Percentiles rank a stretch among this genome's conserved stretches.
Conservation (phyloP, 2,113 vertebrate species). For the Charina bottae region DNA sequence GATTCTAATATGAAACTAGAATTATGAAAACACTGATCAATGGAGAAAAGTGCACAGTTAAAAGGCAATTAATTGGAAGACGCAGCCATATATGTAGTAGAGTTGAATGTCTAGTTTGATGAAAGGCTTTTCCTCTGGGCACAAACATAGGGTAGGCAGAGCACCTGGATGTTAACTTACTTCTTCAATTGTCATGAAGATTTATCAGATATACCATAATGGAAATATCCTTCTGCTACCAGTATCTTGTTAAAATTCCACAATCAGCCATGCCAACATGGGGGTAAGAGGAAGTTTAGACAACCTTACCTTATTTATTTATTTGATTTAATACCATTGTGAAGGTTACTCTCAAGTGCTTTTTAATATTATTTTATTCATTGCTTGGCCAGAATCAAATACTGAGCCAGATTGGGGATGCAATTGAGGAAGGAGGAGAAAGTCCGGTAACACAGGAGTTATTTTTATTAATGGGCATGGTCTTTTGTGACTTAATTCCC, state of each 20-base stretch:
- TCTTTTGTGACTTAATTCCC: constrained; percentile 11
- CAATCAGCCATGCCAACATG: not conserved
- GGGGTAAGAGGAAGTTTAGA: not conserved
- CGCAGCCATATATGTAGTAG: not conserved
- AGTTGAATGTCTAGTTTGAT: not conserved
- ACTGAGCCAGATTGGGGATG: not conserved
- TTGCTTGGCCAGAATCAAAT: not conserved
- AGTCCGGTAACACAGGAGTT: constrained; percentile 3
- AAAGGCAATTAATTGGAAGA: not conserved
- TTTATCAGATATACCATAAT: not conserved
- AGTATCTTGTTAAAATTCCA: not conserved
- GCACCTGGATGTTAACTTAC: not conserved
- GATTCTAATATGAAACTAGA: not conserved
- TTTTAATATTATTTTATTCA: not conserved
- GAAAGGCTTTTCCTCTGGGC: not conserved
- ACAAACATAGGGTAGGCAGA: not conserved
- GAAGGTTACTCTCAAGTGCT: not conserved
- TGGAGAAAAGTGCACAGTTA: not conserved
- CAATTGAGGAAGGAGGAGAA: not conserved
- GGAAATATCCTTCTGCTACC: not conserved
- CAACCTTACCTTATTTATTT: not conserved
- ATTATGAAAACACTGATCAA: not conserved
- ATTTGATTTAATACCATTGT: not conserved
- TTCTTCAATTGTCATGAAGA: not conserved
- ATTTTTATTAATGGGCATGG: rapidly evolving